Percentiles rank a stretch among this genome's conserved stretches.
Evolutionary conservation across 2,113 vertebrate species (phyloP).

Genomic region (human (Homo sapiens)): GRCh38 chr4:7655501-7656000

Average conservation of each 20-base stretch:
- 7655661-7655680: background rate
- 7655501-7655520: no score
- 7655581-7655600: background rate
- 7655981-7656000: background rate
- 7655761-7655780: background rate
- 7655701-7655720: background rate
- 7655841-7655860: background rate
- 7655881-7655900: accelerated
- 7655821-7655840: background rate
- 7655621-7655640: constrained; percentile 24
- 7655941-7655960: background rate
- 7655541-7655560: constrained; percentile 5
- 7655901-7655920: background rate
- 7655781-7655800: background rate
- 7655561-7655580: background rate
- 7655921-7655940: background rate
- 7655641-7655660: background rate
- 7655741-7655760: background rate
- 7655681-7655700: constrained; percentile 23
- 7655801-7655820: background rate
- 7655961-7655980: background rate
- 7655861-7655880: background rate
- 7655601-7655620: background rate
- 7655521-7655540: background rate
- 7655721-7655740: background rate